A percentile compares a stretch with the other conserved stretches of the same genome.
Conservation (phyloP, 2,113 vertebrate genomes). For the Ammospiza nelsoni region DNA sequence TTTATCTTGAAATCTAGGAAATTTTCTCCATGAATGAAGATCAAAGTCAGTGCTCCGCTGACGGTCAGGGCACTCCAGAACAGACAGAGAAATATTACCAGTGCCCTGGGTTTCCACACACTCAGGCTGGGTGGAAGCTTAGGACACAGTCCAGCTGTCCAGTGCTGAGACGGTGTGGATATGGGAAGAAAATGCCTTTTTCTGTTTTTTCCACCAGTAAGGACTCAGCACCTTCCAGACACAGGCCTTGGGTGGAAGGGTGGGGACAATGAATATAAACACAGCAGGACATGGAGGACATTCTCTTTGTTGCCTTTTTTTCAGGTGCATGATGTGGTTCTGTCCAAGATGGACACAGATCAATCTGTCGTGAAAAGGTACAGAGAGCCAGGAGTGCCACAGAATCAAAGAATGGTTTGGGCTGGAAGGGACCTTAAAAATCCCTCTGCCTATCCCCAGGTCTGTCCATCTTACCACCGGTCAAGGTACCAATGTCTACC, state of each 20-base stretch:
- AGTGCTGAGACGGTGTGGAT: neutral
- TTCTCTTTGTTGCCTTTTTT: neutral
- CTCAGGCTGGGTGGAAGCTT: neutral
- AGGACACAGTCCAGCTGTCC: neutral
- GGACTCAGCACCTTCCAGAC: neutral
- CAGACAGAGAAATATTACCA: too few relatives aligned
- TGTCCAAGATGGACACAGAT: neutral
- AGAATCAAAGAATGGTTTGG: neutral
- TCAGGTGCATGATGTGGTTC: neutral
- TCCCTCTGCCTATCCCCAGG: neutral
- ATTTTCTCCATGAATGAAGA: too few relatives aligned
- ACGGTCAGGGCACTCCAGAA: too few relatives aligned
- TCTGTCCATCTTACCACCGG: neutral
- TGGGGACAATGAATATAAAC: neutral
- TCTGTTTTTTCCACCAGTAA: neutral
- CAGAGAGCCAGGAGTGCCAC: neutral
- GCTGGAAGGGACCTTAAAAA: neutral
- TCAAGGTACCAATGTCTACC: neutral
- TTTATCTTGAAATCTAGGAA: too few relatives aligned
- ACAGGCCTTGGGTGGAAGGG: neutral
- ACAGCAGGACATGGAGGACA: neutral
- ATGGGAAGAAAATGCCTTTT: neutral
- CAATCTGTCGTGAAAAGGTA: neutral
- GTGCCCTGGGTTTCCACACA: too few relatives aligned
- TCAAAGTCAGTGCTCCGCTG: too few relatives aligned